Base-by-base conservation (phyloP, 2,888 invertebrate species). In the Epinotia brunnichana region DNA sequence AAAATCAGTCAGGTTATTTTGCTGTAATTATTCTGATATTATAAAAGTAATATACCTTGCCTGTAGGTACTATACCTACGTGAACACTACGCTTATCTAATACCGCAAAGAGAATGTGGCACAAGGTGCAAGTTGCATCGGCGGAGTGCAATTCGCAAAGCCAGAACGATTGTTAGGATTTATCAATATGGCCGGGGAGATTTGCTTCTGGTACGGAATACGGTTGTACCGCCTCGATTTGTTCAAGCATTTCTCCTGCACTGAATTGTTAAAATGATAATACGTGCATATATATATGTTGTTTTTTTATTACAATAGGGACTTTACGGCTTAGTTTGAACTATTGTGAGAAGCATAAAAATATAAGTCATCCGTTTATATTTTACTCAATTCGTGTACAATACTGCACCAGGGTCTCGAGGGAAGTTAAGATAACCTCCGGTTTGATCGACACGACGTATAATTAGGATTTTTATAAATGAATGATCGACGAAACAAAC, bases 161-260 rank as follows among this genome's bases (percentile, higher is more conserved):
- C 88, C 82, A 77, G 83, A 86, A 82, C 87, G 87, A 88, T 90
- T 87, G 88, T 90, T 80, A 83, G 90, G 90, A 90, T 90, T 90
- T 90, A 87, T 86, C 89, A 86, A 89, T 87, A 89, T 84, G 84
- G 85, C 81, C 80, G 77, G 80, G 82, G 79, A 83, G 84, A 86
- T 88, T 85, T 80, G 80, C 81, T 80, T 81, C 78, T 77, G 80
- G 78, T 79, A 76, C 76, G 77, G 78, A 78, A 78, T 78, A 79
- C 80, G 76, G 77, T 79, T 80, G 79, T 51, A 48, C 56, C 13
- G 44, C 17, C 15, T 9, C n/a, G 56, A 51, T 68, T 71, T 68
- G 51, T 39, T 62, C 19, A 59, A 51, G 15, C 66, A 35, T 39
- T 64, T 63, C 59, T 24, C 60, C 17, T 24, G 60, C n/a, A 11